Evolutionary conservation across 2,797 vertebrate genomes (phyloP), one percentile per base, ranked within the genome.

Genomic region (Pseudopleuronectes americanus): DNA sequence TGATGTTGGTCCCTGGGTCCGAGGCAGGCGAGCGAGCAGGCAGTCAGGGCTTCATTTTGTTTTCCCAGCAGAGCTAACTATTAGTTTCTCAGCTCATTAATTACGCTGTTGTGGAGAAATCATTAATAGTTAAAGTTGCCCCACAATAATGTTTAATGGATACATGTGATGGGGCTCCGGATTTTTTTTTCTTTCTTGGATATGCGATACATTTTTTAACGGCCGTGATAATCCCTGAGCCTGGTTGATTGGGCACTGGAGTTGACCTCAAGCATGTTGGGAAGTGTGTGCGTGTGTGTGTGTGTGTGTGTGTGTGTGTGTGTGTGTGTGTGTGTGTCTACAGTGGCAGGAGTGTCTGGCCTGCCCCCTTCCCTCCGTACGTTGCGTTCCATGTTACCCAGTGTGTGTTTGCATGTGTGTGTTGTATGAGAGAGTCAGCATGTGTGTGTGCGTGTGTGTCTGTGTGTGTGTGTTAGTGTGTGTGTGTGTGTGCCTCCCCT

Each of bases 81-180:
- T 92, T 93, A 90, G 88, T 90, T 92, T 94, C 89, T 90, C 88
- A 91, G 91, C 93, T 95, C 93, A 91, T 95, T 95, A 96, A 95
- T 94, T 93, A 93, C 87, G 70, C 79, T 88, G 90, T 90, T 90
- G 89, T 90, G 88, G 64, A 80, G 87, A 91, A 94, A 95, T 94
- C 94, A 96, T 96, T 95, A 96, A 96, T 95, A 89, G 88, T 95
- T 96, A 92, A 95, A 93, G 86, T 92, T 86, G 74, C 92, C 71
- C 75, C 87, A 90, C 86, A 84, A 92, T 93, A 90, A 93, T 92
- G 84, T 90, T 84, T 93, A 95, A 94, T 94, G 84, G 83, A 83
- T 95, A 90, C 82, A 89, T 93, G 89, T 89, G 89, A 88, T 85
- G 36, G 56, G 56, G 48, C 73, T 70, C 60, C 69, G 68, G 57